Evolutionary conservation across 2,797 vertebrate species (phyloP).

Genomic region (Rhabdophis nuchalis): DNA sequence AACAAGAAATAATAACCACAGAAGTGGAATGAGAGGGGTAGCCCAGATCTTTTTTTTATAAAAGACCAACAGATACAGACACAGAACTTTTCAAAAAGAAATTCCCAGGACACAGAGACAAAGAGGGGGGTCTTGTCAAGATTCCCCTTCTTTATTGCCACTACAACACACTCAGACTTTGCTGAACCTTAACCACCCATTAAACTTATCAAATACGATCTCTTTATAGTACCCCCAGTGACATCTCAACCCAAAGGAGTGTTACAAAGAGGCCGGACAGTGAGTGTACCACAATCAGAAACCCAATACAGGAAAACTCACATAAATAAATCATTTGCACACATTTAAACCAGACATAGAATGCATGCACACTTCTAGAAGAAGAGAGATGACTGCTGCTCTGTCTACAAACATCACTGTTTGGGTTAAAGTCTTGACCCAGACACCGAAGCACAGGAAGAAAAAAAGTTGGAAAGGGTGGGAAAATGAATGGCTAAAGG

Average conservation of each 20-base stretch:
- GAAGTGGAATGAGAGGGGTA: constrained; percentile 13
- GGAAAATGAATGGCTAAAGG: constrained; percentile 9
- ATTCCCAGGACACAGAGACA: not conserved
- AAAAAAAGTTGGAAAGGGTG: constrained; percentile 3
- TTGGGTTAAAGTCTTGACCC: not conserved
- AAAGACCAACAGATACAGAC: not conserved
- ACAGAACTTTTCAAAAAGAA: not conserved
- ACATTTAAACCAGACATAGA: constrained; percentile 20
- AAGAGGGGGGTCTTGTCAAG: not conserved
- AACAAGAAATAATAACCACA: not conserved
- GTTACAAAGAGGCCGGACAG: constrained; percentile 11
- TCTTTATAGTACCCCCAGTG: not conserved
- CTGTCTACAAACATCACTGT: not conserved
- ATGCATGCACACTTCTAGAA: constrained; percentile 30
- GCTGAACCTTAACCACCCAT: not conserved
- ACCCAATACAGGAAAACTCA: constrained; percentile 1
- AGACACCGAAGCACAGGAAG: not conserved
- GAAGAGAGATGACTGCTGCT: not conserved
- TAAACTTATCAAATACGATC: not conserved
- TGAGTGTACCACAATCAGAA: not conserved
- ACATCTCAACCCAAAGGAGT: not conserved
- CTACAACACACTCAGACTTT: not conserved
- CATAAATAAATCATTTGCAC: constrained; percentile 3
- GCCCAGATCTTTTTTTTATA: not conserved
- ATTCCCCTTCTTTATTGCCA: not conserved